These are phyloP conservation scores for Leucophenga montana DNA, from an alignment of 2,888 invertebrate species.

Conservation along the genomic window DNA sequence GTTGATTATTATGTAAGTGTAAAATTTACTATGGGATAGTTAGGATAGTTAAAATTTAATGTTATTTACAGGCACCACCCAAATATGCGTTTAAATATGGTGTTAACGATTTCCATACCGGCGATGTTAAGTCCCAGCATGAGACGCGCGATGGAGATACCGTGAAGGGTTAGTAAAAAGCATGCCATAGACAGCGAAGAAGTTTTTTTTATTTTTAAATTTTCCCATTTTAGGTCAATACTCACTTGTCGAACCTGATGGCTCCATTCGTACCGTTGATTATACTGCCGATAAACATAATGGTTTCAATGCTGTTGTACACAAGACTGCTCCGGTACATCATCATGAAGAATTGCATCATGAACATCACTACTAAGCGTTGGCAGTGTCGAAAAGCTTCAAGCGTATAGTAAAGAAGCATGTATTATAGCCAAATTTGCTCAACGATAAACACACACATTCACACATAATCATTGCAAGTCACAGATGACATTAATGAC, in stretches of 20 bases:
- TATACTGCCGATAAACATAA: slow-evolving; percentile 74
- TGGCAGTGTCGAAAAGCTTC: neutral
- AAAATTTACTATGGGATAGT: neutral
- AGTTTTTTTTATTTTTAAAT: neutral
- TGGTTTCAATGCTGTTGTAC: slow-evolving; percentile 73
- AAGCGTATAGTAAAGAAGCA: neutral
- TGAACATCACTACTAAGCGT: slow-evolving; percentile 52
- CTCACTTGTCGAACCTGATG: slow-evolving; percentile 82
- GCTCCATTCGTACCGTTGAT: slow-evolving; percentile 79
- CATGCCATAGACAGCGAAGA: slow-evolving; percentile 36
- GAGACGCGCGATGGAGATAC: slow-evolving; percentile 79
- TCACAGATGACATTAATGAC: slow-evolving; percentile 11
- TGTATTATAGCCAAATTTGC: slow-evolving; percentile 56
- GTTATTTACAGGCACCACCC: slow-evolving; percentile 76
- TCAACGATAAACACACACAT: slow-evolving; percentile 32
- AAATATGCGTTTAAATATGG: slow-evolving; percentile 76
- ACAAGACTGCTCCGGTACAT: slow-evolving; percentile 72
- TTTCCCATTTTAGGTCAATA: slow-evolving; percentile 73
- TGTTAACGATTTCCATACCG: slow-evolving; percentile 75
- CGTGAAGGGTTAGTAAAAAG: slow-evolving; percentile 75
- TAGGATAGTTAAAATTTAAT: neutral
- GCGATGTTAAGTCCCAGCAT: slow-evolving; percentile 79
- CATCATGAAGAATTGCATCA: slow-evolving; percentile 65
- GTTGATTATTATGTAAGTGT: slow-evolving; percentile 80
- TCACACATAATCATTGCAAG: slow-evolving; percentile 41